These are phyloP conservation scores for Popillia japonica DNA, from an alignment of 1,140 invertebrate genomes.

Conservation along the genomic window DNA sequence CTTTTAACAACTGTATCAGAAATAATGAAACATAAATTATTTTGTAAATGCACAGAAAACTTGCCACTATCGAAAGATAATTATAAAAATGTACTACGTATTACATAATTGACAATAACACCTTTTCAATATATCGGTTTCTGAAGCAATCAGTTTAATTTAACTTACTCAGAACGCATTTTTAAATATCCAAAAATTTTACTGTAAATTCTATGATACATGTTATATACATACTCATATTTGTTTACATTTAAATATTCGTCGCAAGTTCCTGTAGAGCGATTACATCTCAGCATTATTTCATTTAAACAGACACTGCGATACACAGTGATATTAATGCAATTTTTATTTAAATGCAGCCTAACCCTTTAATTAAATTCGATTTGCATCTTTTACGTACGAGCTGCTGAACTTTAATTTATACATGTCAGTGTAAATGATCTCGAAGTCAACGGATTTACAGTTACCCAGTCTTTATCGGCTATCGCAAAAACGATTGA, in stretches of 20 bases:
- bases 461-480: neutral
- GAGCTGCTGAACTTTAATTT: neutral
- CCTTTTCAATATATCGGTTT: neutral
- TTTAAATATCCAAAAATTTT: too few species aligned
- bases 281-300: neutral
- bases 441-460: neutral
- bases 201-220: neutral
- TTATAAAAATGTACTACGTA: too few species aligned
- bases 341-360: constrained; percentile 28
- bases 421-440: constrained; percentile 25
- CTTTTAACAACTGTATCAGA: too few species aligned
- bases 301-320: constrained; percentile 1
- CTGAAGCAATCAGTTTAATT: neutral
- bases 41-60: too few species aligned
- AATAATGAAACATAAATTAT: too few species aligned
- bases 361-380: constrained; percentile 29
- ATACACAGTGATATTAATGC: constrained; percentile 6
- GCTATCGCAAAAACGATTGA: neutral
- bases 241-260: neutral
- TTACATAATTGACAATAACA: too few species aligned
- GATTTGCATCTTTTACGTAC: constrained; percentile 12
- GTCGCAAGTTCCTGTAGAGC: neutral
- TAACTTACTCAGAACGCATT: too few species aligned
- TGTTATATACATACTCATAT: neutral
- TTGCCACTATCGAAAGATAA: too few species aligned